Evolutionary conservation across 2,797 vertebrate genomes (phyloP), one percentile per base, ranked within the genome.

Genomic region (Diplodus puntazzo): DNA sequence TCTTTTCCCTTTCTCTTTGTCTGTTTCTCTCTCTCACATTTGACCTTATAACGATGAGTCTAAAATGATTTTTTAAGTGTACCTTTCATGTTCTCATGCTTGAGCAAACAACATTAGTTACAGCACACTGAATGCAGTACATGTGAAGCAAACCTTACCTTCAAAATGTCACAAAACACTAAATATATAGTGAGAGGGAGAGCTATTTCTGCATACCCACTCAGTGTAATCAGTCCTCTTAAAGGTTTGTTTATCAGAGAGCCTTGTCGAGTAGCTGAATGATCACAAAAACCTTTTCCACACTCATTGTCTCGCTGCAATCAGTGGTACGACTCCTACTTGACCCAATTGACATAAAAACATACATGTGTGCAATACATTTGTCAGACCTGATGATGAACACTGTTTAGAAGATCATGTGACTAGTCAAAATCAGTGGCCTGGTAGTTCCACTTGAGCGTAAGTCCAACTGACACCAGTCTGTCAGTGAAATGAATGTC

Each of bases 321-420:
- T 80, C 77, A 71, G 61, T 42, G 46, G 54, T 54, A 62, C 16
- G 23, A 63, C 72, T 70, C 42, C 6, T 49, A 49, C 49, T 62
- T 74, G 60, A 84, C 46, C 58, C 49, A 30, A 6, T 1, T 77
- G 48, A 67, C 23, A 63, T 20, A 4, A 69, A 72, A 79, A 65
- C 34, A 7, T 20, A 50, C 18, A 65, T 30, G 20, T 52, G 30
- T 58, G 20, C 20, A 57, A 52, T 34, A 52, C 13, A 60, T 69
- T 25, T 76, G 63, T 75, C 49, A 62, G 30, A 21, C 57, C 17
- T 61, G 66, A 80, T 66, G 63, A 74, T 68, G 30, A 87, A 58
- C 34, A 25, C 46, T 67, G 55, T 62, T 70, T 34, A 39, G 55
- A 58, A 77, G 78, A 73, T 65, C 55, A 54, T 27, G 23, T 39